These are phyloP conservation scores for Drosophila pandora DNA, from an alignment of 1,140 invertebrate genomes.

Conservation along the genomic window DNA sequence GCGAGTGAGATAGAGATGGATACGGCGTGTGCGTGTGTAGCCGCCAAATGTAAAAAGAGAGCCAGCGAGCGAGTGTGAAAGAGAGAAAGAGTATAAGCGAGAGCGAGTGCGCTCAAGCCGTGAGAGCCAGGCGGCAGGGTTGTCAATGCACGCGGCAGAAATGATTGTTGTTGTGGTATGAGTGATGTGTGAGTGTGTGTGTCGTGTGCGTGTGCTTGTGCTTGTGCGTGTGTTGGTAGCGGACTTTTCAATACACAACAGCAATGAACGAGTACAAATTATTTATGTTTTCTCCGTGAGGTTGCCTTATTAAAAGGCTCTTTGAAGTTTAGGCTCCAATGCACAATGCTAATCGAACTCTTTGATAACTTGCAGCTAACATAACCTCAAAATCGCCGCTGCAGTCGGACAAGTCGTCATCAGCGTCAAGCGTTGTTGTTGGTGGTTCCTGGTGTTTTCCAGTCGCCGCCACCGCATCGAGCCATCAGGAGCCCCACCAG, in stretches of 20 bases:
- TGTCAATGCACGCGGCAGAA: constrained; percentile 67
- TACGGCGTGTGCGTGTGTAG: constrained; percentile 69
- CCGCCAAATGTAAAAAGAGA: constrained; percentile 69
- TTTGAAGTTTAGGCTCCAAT: constrained; percentile 29
- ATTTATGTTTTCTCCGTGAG: constrained; percentile 44
- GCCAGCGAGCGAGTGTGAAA: constrained; percentile 13
- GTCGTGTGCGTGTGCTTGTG: constrained; percentile 5
- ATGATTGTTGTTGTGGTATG: constrained; percentile 53
- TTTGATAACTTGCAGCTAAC: constrained; percentile 79
- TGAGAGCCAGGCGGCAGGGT: constrained; percentile 38
- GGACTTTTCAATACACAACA: constrained; percentile 73
- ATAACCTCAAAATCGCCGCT: constrained; percentile 80
- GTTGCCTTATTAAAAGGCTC: constrained; percentile 11
- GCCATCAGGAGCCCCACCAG: constrained; percentile 18
- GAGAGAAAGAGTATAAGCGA: constrained; percentile 35
- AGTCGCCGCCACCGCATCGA: constrained; percentile 41
- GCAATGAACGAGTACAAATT: constrained; percentile 65
- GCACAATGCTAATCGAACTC: constrained; percentile 58
- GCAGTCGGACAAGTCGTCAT: constrained; percentile 73
- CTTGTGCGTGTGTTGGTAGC: constrained; percentile 48
- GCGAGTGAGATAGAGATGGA: constrained; percentile 71
- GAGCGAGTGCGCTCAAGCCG: constrained; percentile 19
- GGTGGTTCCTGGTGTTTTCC: constrained; percentile 65
- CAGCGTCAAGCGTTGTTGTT: constrained; percentile 55
- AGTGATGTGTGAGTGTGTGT: constrained; percentile 16